A percentile compares a stretch with the other conserved stretches of the same genome.
Conservation (phyloP, 2,797 vertebrate genomes). For the Serranus cabrilla region DNA sequence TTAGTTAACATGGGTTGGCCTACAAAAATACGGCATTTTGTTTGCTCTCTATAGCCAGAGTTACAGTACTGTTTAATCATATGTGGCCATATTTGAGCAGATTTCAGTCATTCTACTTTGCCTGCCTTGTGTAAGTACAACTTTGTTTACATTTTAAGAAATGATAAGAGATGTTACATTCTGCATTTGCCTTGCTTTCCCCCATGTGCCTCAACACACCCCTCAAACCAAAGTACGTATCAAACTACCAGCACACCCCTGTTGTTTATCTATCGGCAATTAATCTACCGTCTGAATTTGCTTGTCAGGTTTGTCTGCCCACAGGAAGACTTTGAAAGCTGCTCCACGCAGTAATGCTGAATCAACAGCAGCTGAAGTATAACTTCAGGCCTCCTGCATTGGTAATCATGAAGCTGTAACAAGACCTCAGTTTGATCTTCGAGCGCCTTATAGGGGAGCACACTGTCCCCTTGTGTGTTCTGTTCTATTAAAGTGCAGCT, state of each 20-base stretch:
- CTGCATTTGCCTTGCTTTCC: conserved; percentile 7
- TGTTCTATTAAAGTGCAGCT: conserved; percentile 63
- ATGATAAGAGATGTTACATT: not conserved
- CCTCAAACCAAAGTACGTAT: not conserved
- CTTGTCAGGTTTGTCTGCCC: conserved; percentile 44
- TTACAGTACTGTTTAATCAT: not conserved
- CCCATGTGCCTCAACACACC: not conserved
- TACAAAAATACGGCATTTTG: too few relatives aligned
- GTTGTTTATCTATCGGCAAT: conserved; percentile 30
- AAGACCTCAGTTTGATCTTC: conserved; percentile 65
- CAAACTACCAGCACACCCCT: not conserved
- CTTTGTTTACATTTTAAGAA: conserved; percentile 7
- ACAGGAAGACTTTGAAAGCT: conserved; percentile 56
- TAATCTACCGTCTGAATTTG: conserved; percentile 35
- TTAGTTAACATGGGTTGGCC: too few relatives aligned
- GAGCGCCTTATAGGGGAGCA: conserved; percentile 28
- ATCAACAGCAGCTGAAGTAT: conserved; percentile 57
- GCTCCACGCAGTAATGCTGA: conserved; percentile 57
- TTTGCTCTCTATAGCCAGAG: too few relatives aligned
- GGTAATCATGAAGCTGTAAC: conserved; percentile 60
- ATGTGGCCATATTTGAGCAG: not conserved
- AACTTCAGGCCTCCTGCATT: conserved; percentile 62
- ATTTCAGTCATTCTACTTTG: not conserved
- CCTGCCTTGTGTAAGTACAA: not conserved
- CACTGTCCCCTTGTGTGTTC: conserved; percentile 48